Evolutionary conservation across 2,797 vertebrate species (phyloP).

Genomic region (Erethizon dorsatum): DNA sequence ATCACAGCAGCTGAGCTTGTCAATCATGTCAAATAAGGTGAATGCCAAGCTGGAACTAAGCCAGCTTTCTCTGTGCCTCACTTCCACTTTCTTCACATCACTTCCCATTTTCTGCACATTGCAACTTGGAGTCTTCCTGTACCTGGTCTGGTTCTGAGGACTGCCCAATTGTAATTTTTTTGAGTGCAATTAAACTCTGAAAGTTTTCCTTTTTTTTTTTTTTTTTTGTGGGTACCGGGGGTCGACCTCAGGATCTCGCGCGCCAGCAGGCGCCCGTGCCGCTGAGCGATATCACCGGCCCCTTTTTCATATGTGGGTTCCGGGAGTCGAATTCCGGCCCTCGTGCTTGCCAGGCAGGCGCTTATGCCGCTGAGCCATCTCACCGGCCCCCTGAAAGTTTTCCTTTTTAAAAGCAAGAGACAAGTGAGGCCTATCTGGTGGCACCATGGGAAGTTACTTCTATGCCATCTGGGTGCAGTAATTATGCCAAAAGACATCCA

Average conservation of each 20-base stretch:
- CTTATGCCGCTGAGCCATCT: too few relatives aligned
- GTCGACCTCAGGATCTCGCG: too few relatives aligned
- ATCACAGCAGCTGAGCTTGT: neutral
- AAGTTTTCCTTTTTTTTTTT: neutral
- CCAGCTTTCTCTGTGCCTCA: neutral
- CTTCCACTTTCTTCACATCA: neutral
- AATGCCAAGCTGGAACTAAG: neutral
- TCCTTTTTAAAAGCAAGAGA: neutral
- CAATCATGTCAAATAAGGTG: neutral
- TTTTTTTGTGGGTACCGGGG: too few relatives aligned
- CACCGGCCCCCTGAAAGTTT: neutral
- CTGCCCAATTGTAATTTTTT: neutral
- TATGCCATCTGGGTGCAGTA: neutral
- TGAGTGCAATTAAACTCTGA: neutral
- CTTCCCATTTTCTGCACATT: neutral
- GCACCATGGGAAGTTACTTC: neutral
- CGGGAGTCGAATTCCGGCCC: too few relatives aligned
- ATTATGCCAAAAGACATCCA: neutral
- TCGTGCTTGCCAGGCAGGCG: too few relatives aligned
- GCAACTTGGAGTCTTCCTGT: neutral
- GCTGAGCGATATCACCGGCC: too few relatives aligned
- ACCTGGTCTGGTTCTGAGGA: neutral
- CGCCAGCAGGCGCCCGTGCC: too few relatives aligned
- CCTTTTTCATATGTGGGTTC: too few relatives aligned
- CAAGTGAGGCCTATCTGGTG: neutral